Percentiles rank a stretch among this genome's conserved stretches.
These are phyloP conservation scores for Ephestia elutella DNA, from an alignment of 1,140 invertebrate species.

Conservation along the genomic window DNA sequence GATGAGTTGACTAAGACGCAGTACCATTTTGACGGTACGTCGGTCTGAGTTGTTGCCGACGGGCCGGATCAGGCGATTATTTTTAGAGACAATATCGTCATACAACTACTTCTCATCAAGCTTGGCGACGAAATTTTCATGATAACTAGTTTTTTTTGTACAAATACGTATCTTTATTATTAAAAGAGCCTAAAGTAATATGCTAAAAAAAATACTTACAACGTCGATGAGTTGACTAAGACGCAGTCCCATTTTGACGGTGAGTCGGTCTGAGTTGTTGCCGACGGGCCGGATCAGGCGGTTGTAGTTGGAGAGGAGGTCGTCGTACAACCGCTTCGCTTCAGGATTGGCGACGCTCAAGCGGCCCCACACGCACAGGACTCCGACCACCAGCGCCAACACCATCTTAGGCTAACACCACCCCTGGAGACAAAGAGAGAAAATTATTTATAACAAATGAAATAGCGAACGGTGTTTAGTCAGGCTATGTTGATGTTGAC, in stretches of 20 bases:
- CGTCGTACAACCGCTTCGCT: conserved; percentile 95
- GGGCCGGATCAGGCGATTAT: conserved; percentile 95
- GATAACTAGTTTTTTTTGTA: not conserved
- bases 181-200: not conserved
- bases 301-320: conserved; percentile 97
- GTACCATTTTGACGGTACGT: conserved; percentile 92
- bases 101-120: conserved; percentile 88
- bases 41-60: conserved; percentile 97
- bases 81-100: conserved; percentile 95
- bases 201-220: conserved; percentile 81
- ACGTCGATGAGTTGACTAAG: conserved; percentile 98
- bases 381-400: conserved; percentile 81
- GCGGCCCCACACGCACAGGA: conserved; percentile 80
- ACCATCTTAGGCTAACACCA: conserved; percentile 88
- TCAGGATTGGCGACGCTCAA: conserved; percentile 87
- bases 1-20: conserved; percentile 96
- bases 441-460: not conserved
- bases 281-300: conserved; percentile 96
- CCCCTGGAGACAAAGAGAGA: conserved; percentile 75
- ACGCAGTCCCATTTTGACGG: conserved; percentile 96
- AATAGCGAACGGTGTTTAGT: too few relatives aligned
- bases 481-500: too few relatives aligned
- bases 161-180: not conserved
- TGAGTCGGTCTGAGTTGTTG: conserved; percentile 96
- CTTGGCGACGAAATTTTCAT: too few relatives aligned